A percentile compares a stretch with the other conserved stretches of the same genome.
phyloP scores from a whole-genome alignment of 2,113 vertebrate species.

The Solenodon paradoxus region DNA sequence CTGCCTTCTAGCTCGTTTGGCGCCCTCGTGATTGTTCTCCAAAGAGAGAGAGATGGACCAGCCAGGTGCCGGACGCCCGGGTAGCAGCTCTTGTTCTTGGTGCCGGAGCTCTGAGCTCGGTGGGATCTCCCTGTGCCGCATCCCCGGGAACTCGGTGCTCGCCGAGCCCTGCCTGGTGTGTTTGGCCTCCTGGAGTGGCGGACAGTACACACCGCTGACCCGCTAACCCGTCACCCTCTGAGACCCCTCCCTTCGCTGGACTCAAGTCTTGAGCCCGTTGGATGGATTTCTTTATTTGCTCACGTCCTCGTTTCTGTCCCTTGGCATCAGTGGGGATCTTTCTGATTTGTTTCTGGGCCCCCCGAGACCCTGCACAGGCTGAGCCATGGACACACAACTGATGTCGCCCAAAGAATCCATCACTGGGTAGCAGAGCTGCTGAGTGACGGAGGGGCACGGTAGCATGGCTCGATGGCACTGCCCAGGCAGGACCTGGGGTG shows the following conservation, averaged over 20 bases:
- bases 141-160: not conserved
- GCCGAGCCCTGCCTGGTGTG: no score
- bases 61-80: not conserved
- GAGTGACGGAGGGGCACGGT: not conserved
- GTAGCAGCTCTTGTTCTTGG: no score
- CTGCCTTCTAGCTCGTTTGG: slow-evolving; percentile 31
- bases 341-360: not conserved
- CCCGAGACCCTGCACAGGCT: not conserved
- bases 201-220: no score
- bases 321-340: no score
- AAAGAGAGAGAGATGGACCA: slow-evolving; percentile 5
- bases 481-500: not conserved
- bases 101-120: no score
- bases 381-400: fast-evolving
- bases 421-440: not conserved
- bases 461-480: no score
- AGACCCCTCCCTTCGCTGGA: fast-evolving
- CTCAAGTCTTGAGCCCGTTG: not conserved
- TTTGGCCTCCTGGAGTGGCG: no score
- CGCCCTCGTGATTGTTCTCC: slow-evolving; percentile 30
- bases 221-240: fast-evolving
- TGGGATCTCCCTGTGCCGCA: not conserved
- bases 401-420: no score
- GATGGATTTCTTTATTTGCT: not conserved
- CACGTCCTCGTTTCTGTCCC: fast-evolving